Percentiles rank a stretch among this genome's conserved stretches.
phyloP scores from a whole-genome alignment of 2,888 invertebrate genomes.

The Carterocephalus palaemon region DNA sequence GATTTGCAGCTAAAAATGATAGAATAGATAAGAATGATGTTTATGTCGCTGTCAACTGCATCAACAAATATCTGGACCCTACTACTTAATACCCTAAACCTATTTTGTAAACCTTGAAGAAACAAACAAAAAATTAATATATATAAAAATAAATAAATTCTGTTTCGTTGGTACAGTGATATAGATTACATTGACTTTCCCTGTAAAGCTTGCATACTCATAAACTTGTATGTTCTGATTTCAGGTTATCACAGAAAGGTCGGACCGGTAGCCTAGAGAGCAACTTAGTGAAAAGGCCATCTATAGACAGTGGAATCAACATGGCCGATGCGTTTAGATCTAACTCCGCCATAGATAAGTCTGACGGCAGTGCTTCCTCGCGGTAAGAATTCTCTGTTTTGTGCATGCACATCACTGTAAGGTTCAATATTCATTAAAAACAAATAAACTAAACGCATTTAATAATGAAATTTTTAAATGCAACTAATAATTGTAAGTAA shows the following conservation, averaged over 20 bases:
- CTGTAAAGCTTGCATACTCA: too few relatives aligned
- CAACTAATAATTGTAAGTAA: slow-evolving; percentile 5
- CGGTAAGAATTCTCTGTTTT: too few relatives aligned
- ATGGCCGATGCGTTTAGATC: slow-evolving; percentile 80
- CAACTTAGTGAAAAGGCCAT: slow-evolving; percentile 84
- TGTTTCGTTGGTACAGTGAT: too few relatives aligned
- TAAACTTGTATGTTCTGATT: slow-evolving; percentile 20
- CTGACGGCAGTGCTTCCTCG: slow-evolving; percentile 66
- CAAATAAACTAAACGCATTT: not conserved
- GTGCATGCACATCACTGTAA: too few relatives aligned
- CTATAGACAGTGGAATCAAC: slow-evolving; percentile 89
- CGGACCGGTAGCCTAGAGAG: slow-evolving; percentile 66
- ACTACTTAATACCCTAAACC: not conserved
- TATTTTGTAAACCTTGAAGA: too few relatives aligned
- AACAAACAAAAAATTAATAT: too few relatives aligned
- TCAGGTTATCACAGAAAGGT: slow-evolving; percentile 73
- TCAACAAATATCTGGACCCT: not conserved
- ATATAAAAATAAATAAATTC: too few relatives aligned
- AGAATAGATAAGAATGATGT: not conserved
- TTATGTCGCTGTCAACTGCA: slow-evolving; percentile 8
- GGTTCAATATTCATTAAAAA: too few relatives aligned
- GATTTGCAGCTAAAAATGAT: not conserved
- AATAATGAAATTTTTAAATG: too few relatives aligned
- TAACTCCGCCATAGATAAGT: slow-evolving; percentile 64
- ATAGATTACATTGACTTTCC: too few relatives aligned